phyloP scores from a whole-genome alignment of 1,140 invertebrate species.

The Xylocopa sonorina region DNA sequence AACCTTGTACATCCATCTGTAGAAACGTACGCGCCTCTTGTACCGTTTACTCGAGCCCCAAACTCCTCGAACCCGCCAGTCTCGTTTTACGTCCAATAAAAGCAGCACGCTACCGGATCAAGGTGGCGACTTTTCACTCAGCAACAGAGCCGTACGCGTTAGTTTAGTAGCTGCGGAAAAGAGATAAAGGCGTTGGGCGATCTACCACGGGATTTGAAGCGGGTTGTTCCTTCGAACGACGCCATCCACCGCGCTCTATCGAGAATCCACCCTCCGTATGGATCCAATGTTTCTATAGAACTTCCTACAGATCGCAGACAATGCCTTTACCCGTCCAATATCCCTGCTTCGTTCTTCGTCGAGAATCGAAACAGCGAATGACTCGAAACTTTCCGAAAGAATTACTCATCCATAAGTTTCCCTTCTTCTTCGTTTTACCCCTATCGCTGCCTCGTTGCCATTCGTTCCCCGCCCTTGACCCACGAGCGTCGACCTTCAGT shows the following conservation, averaged over 20 bases:
- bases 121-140: background rate
- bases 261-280: background rate
- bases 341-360: too few relatives aligned
- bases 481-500: background rate
- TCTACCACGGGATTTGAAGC: background rate
- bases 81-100: too few relatives aligned
- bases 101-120: background rate
- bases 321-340: background rate
- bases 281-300: background rate
- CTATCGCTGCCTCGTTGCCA: too few relatives aligned
- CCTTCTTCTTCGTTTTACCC: background rate
- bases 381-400: background rate
- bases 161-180: background rate
- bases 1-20: too few relatives aligned
- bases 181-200: too few relatives aligned
- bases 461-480: too few relatives aligned
- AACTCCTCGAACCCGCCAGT: background rate
- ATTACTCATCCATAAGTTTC: background rate
- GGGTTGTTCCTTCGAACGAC: background rate
- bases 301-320: background rate
- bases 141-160: background rate
- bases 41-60: too few relatives aligned
- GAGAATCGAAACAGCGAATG: background rate
- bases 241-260: background rate
- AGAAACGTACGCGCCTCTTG: too few relatives aligned